Evolutionary conservation across 2,888 invertebrate genomes (phyloP).

Genomic region (Dione juno): DNA sequence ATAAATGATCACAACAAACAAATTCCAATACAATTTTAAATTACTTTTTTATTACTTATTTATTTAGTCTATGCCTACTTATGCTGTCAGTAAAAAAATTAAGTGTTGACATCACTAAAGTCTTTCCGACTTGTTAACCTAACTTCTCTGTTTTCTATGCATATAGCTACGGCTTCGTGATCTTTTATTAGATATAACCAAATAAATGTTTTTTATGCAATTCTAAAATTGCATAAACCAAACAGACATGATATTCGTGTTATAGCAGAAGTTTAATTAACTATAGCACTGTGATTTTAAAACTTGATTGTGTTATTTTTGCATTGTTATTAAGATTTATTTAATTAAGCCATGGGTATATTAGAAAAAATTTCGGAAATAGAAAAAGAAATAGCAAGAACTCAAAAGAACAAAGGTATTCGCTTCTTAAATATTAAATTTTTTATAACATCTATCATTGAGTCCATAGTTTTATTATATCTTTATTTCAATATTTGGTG

Average conservation of each 20-base stretch:
- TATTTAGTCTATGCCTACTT: background rate
- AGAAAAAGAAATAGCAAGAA: constrained; percentile 98
- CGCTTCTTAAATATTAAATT: constrained; percentile 19
- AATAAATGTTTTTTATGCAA: constrained; percentile 29
- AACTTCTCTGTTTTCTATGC: constrained; percentile 31
- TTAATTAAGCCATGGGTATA: constrained; percentile 93
- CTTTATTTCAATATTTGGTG: no score
- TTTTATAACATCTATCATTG: no score
- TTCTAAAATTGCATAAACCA: constrained; percentile 16
- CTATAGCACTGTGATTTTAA: constrained; percentile 32
- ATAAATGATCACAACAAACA: no score
- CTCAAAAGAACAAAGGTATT: constrained; percentile 99
- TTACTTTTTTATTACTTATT: no score
- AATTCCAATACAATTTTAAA: no score
- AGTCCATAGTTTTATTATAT: no score
- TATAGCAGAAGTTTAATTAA: constrained; percentile 28
- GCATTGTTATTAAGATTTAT: constrained; percentile 28
- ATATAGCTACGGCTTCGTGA: constrained; percentile 28
- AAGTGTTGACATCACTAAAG: constrained; percentile 45
- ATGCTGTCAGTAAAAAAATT: constrained; percentile 15
- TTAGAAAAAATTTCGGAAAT: constrained; percentile 99
- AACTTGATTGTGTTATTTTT: constrained; percentile 31
- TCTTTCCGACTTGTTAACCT: constrained; percentile 42
- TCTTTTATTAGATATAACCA: constrained; percentile 22
- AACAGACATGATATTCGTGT: constrained; percentile 41